phyloP scores from a whole-genome alignment of 2,797 vertebrate species.

The Rhodeus uyekii region DNA sequence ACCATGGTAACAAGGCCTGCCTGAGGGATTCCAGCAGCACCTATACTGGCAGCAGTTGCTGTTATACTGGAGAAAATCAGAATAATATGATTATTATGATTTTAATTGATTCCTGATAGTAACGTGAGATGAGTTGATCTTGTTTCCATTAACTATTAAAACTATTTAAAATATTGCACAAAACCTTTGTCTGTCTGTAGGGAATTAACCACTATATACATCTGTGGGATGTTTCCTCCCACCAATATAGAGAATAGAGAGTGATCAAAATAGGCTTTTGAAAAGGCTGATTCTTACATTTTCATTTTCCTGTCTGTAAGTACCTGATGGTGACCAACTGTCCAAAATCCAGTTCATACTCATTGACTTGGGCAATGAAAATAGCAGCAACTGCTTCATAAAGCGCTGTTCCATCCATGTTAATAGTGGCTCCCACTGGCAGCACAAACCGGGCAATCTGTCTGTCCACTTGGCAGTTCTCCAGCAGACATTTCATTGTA shows the following conservation, averaged over 20 bases:
- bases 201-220: neutral
- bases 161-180: neutral
- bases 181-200: neutral
- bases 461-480: conserved; percentile 85
- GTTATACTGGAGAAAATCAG: conserved; percentile 80
- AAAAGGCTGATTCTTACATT: neutral
- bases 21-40: conserved; percentile 88
- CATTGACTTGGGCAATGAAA: conserved; percentile 90
- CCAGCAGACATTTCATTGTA: conserved; percentile 90
- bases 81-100: neutral
- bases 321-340: conserved; percentile 90
- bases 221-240: neutral
- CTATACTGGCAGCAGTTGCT: conserved; percentile 88
- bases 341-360: conserved; percentile 87
- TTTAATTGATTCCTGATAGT: neutral
- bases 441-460: conserved; percentile 88
- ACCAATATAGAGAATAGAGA: neutral
- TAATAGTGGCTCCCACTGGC: conserved; percentile 88
- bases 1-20: conserved; percentile 91
- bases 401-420: conserved; percentile 88
- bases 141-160: neutral
- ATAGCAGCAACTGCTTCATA: conserved; percentile 89
- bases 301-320: neutral
- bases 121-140: neutral
- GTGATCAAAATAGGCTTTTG: neutral